Evolutionary conservation across 2,888 invertebrate genomes (phyloP).

Genomic region (Parapristionchus giblindavisi): DNA sequence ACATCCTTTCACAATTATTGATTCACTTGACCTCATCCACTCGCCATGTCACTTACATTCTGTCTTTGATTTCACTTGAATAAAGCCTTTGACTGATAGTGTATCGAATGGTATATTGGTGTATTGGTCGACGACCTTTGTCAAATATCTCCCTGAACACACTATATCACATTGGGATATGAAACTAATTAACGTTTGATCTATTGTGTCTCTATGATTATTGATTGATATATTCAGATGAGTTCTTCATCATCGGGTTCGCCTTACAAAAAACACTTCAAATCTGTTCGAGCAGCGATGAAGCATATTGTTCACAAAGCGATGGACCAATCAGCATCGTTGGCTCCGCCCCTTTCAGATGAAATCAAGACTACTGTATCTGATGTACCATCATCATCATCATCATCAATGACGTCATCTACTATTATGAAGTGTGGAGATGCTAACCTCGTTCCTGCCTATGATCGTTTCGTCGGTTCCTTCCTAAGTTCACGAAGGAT

Average conservation of each 20-base stretch:
- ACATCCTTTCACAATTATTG: too few species aligned
- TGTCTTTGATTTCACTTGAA: too few species aligned
- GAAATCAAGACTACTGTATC: background rate
- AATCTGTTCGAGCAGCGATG: conserved; percentile 12
- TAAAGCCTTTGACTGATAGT: too few species aligned
- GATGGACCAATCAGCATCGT: background rate
- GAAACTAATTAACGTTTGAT: background rate
- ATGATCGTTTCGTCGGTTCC: conserved; percentile 29
- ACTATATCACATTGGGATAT: background rate
- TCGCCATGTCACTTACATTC: too few species aligned
- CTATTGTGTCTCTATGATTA: background rate
- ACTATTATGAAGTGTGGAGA: conserved; percentile 3
- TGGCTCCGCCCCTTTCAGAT: background rate
- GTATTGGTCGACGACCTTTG: background rate
- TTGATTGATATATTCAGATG: background rate
- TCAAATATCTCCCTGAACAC: background rate
- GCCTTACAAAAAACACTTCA: background rate
- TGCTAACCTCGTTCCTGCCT: conserved; percentile 26
- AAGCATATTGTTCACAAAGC: background rate
- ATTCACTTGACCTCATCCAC: too few species aligned
- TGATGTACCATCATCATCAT: background rate
- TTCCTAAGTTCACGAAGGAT: conserved; percentile 15
- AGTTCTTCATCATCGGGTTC: conserved; percentile 21
- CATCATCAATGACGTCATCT: conserved; percentile 18
- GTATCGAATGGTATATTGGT: too few species aligned